Base-by-base conservation (phyloP, 2,888 invertebrate species). In the Eutolmus rufibarbis region DNA sequence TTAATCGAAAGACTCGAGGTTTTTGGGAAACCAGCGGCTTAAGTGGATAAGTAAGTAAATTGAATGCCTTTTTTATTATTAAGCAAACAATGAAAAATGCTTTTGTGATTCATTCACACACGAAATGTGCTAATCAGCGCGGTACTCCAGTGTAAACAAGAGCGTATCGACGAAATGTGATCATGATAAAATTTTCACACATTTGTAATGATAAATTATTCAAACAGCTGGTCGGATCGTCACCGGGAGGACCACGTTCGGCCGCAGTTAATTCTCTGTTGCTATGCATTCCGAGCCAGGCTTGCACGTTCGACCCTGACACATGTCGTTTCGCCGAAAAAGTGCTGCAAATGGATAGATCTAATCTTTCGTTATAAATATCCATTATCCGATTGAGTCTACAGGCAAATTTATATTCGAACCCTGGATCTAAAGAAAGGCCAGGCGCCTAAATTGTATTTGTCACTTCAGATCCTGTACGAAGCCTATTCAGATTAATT, bases 1-100 rank as follows among this genome's bases (percentile, higher is more conserved):
- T 78, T 16, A 23, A 43, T 23, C 23, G 34, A 19, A 43, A 43
- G 23, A 74, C 2, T 16, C 31, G 76, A 28, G 31, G 31, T n/a
- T 76, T 34, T n/a, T 19, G 9, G 31, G 14, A 76, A 66, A 7
- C 12, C 2, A 9, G 12, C 12, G 19, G 23, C 2, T 66, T 14
- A 76, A 76, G n/a, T 76, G 37, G 28, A 34, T 66, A 76, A 76
- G 76, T 76, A 76, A 76, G 76, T 34, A 76, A 76, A 76, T 34
- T 16, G n/a, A 12, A 16, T 37, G n/a, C 5, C 1, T 76, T 76
- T 34, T 31, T n/a, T 34, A 34, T 76, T 76, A 2, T 76, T 16
- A 76, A 34, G 16, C 14, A 76, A 34, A 14, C 34, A 14, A 66
- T 12, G 16, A 23, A 28, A 66, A 66, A 8, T 66, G 28, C 23